Conservation (phyloP, 1,140 invertebrate species). For the Anastrepha obliqua region DNA sequence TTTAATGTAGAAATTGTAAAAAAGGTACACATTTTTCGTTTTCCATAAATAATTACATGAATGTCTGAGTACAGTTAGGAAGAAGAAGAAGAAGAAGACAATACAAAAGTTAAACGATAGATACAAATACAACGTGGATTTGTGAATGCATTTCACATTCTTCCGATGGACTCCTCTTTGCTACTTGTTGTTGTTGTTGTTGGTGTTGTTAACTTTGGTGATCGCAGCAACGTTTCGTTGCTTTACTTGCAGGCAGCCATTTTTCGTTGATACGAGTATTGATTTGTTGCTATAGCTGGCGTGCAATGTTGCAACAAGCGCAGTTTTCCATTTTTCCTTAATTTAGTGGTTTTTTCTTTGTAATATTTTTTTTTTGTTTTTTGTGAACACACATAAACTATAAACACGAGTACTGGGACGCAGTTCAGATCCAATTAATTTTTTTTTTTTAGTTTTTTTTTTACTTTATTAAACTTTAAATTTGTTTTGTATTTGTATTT, state of each 20-base stretch:
- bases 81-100: background rate
- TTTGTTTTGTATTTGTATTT: conserved; percentile 54
- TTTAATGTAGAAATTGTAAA: background rate
- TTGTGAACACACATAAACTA: background rate
- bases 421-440: background rate
- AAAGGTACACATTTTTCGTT: background rate
- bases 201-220: background rate
- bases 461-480: background rate
- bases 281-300: background rate
- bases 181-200: background rate
- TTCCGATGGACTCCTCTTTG: background rate
- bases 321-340: background rate
- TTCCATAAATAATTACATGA: conserved; percentile 21
- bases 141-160: background rate
- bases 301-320: background rate
- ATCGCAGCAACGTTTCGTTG: background rate
- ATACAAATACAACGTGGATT: background rate
- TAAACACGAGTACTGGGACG: background rate
- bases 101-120: conserved; percentile 1
- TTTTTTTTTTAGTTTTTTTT: background rate
- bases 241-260: background rate
- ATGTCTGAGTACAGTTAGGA: background rate
- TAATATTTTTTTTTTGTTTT: background rate
- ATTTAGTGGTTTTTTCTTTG: background rate
- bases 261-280: background rate